A percentile compares a stretch with the other conserved stretches of the same genome.
Evolutionary conservation across 2,888 invertebrate genomes (phyloP).

Genomic region (Oeneis ivallda): DNA sequence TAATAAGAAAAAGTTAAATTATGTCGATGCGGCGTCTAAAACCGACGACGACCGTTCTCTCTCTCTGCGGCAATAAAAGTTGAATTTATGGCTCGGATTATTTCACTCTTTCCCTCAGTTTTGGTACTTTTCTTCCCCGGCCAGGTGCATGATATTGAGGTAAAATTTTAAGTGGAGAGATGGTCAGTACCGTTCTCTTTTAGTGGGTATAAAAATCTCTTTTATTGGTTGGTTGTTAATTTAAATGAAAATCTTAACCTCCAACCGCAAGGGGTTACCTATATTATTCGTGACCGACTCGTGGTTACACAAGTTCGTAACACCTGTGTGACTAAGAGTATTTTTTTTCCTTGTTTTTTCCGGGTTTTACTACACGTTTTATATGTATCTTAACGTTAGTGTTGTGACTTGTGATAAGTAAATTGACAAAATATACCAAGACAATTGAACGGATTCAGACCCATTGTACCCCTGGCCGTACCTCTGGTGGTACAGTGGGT

Average conservation of each 20-base stretch:
- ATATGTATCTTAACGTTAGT: too few relatives aligned
- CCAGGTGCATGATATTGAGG: constrained; percentile 74
- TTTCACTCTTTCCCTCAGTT: constrained; percentile 73
- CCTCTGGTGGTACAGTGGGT: too few relatives aligned
- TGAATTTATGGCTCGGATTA: constrained; percentile 78
- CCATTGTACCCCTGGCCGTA: too few relatives aligned
- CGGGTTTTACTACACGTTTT: too few relatives aligned
- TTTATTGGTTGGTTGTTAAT: not conserved
- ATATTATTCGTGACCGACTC: too few relatives aligned
- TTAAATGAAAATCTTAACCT: not conserved
- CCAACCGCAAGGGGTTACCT: too few relatives aligned
- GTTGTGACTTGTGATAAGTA: too few relatives aligned
- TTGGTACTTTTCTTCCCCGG: constrained; percentile 61
- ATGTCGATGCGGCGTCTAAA: constrained; percentile 73
- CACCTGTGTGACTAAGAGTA: too few relatives aligned
- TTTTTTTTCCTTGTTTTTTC: too few relatives aligned
- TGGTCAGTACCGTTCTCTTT: constrained; percentile 40
- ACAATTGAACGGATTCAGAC: too few relatives aligned
- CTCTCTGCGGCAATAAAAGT: constrained; percentile 71
- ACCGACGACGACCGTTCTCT: constrained; percentile 49
- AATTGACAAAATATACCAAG: too few relatives aligned
- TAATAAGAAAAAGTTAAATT: constrained; percentile 82
- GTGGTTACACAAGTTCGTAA: too few relatives aligned
- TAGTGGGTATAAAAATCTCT: not conserved
- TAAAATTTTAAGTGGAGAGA: constrained; percentile 64